Evolutionary conservation across 2,888 invertebrate species (phyloP).

Genomic region (Caenorhabditis angaria): DNA sequence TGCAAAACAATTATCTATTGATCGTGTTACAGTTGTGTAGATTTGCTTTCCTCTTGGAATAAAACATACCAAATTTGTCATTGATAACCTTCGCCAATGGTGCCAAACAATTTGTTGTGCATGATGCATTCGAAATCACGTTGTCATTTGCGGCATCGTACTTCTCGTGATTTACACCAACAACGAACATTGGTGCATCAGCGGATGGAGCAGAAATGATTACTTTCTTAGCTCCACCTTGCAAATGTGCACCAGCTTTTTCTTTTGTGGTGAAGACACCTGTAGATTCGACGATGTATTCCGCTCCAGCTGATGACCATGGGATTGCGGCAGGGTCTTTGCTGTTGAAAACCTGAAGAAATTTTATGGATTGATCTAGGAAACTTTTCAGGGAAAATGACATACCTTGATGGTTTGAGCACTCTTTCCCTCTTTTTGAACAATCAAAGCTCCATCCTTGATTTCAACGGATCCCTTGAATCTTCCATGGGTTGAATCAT

Average conservation of each 20-base stretch:
- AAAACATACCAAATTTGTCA: conserved; percentile 91
- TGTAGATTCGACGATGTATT: conserved; percentile 97
- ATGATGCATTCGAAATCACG: conserved; percentile 76
- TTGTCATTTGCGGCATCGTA: conserved; percentile 15
- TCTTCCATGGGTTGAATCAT: conserved; percentile 94
- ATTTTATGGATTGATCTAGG: background rate
- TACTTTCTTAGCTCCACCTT: conserved; percentile 70
- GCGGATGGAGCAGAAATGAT: conserved; percentile 97
- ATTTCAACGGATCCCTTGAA: conserved; percentile 87
- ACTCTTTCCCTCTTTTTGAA: conserved; percentile 77
- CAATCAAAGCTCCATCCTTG: conserved; percentile 82
- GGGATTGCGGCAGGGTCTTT: conserved; percentile 80
- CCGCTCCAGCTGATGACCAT: conserved; percentile 88
- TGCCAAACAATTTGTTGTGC: conserved; percentile 96
- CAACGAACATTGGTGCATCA: conserved; percentile 97
- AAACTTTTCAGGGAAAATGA: conserved; percentile 65
- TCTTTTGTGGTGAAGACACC: conserved; percentile 95
- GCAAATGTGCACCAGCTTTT: conserved; percentile 85
- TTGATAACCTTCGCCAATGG: conserved; percentile 94
- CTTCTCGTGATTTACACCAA: conserved; percentile 90
- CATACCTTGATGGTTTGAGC: conserved; percentile 85
- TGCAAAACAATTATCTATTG: no score
- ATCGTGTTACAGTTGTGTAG: no score
- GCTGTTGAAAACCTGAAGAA: conserved; percentile 33
- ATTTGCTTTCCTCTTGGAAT: no score